These are phyloP conservation scores for Parotocinclus haroldoi DNA, from an alignment of 2,797 vertebrate genomes.

Conservation along the genomic window DNA sequence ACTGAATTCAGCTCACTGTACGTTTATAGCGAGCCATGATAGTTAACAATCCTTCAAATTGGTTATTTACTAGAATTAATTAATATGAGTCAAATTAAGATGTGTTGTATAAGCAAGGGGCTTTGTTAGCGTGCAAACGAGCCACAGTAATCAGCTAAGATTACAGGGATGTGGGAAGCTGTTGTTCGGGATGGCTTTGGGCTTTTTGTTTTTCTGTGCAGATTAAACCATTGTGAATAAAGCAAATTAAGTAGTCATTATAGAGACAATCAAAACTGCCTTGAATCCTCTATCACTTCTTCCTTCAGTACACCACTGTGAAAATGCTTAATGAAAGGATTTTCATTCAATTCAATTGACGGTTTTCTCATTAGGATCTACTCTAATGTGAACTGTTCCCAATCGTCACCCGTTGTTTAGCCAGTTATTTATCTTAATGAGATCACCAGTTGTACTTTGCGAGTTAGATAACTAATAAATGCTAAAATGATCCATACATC, in stretches of 20 bases:
- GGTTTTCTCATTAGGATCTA: too few relatives aligned
- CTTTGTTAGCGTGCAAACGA: slow-evolving; percentile 63
- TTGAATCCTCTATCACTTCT: too few relatives aligned
- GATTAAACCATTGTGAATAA: not conserved
- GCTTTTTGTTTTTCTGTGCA: slow-evolving; percentile 4
- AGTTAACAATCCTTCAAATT: slow-evolving; percentile 60
- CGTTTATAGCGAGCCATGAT: slow-evolving; percentile 39
- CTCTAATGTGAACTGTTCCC: too few relatives aligned
- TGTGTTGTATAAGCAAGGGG: slow-evolving; percentile 53
- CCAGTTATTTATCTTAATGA: too few relatives aligned
- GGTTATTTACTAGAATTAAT: slow-evolving; percentile 58
- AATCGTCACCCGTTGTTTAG: too few relatives aligned
- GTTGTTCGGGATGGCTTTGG: not conserved
- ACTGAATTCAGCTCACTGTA: slow-evolving; percentile 13
- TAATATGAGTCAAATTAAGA: slow-evolving; percentile 61
- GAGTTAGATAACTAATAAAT: too few relatives aligned
- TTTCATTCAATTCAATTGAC: too few relatives aligned
- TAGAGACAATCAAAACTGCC: too few relatives aligned
- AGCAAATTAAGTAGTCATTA: not conserved
- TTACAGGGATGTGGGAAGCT: slow-evolving; percentile 52
- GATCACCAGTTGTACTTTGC: too few relatives aligned
- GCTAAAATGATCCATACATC: too few relatives aligned
- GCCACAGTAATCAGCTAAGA: slow-evolving; percentile 59
- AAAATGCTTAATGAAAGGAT: too few relatives aligned
- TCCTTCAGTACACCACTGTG: too few relatives aligned